phyloP scores from a whole-genome alignment of 2,113 vertebrate genomes.

The Todiramphus chloris region DNA sequence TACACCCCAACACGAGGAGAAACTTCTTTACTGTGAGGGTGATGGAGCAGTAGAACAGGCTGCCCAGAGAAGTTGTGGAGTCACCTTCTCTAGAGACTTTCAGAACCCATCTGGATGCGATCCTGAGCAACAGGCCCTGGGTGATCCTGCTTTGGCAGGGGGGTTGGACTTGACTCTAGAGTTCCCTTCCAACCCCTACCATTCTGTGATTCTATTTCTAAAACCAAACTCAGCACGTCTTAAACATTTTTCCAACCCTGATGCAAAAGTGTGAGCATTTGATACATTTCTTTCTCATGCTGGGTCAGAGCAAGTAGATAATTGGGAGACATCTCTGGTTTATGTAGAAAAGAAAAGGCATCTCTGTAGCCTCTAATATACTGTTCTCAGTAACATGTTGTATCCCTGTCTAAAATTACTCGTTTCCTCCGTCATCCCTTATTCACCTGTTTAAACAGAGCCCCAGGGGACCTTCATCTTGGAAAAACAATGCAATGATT shows the following conservation, averaged over 20 bases:
- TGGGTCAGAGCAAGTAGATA: neutral
- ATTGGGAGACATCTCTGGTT: neutral
- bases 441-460: conserved; percentile 22
- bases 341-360: neutral
- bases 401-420: neutral
- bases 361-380: neutral
- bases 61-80: too few species aligned
- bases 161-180: too few species aligned
- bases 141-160: too few species aligned
- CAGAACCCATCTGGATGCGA: too few species aligned
- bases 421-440: neutral
- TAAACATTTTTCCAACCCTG: neutral
- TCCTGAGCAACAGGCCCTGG: too few species aligned
- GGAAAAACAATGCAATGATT: neutral
- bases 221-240: neutral
- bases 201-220: neutral
- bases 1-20: too few species aligned
- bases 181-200: too few species aligned
- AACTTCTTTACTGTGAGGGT: too few species aligned
- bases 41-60: too few species aligned
- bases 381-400: neutral
- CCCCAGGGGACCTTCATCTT: neutral
- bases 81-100: too few species aligned
- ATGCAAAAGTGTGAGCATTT: neutral
- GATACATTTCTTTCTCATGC: neutral